Evolutionary conservation across 2,888 invertebrate genomes (phyloP).

Genomic region (Diogma glabrata): DNA sequence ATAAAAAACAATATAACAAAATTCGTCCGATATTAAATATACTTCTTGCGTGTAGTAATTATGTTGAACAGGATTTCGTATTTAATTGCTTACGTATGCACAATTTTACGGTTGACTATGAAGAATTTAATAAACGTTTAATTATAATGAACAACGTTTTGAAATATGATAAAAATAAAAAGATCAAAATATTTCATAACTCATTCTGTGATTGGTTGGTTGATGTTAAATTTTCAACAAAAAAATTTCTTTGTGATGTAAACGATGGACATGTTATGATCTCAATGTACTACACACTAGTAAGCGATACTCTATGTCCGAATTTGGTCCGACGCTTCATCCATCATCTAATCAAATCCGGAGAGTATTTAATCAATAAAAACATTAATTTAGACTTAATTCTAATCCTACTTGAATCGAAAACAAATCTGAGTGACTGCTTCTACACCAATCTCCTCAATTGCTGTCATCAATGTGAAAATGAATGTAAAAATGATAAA

Average conservation of each 20-base stretch:
- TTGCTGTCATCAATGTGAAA: conserved; percentile 34
- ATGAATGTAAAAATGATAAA: conserved; percentile 33
- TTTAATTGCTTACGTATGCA: conserved; percentile 72
- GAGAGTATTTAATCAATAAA: conserved; percentile 43
- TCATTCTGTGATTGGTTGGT: conserved; percentile 91
- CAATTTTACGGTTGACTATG: conserved; percentile 62
- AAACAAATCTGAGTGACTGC: conserved; percentile 34
- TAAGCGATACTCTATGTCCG: conserved; percentile 54
- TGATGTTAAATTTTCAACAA: conserved; percentile 96
- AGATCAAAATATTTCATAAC: conserved; percentile 69
- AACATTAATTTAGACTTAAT: conserved; percentile 33
- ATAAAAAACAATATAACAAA: conserved; percentile 76
- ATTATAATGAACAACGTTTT: conserved; percentile 55
- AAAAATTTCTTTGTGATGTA: conserved; percentile 81
- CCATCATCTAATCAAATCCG: conserved; percentile 54
- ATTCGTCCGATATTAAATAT: conserved; percentile 77
- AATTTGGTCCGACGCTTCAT: conserved; percentile 65
- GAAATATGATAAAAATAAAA: conserved; percentile 23
- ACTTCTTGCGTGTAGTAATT: conserved; percentile 73
- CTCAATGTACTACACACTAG: conserved; percentile 68
- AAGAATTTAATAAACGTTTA: conserved; percentile 69
- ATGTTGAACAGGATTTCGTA: conserved; percentile 69
- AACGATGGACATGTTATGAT: conserved; percentile 81
- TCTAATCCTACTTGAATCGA: conserved; percentile 33
- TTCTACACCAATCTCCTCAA: conserved; percentile 41